These are phyloP conservation scores for Papilio aristodemus DNA, from an alignment of 1,140 invertebrate genomes.

Conservation along the genomic window DNA sequence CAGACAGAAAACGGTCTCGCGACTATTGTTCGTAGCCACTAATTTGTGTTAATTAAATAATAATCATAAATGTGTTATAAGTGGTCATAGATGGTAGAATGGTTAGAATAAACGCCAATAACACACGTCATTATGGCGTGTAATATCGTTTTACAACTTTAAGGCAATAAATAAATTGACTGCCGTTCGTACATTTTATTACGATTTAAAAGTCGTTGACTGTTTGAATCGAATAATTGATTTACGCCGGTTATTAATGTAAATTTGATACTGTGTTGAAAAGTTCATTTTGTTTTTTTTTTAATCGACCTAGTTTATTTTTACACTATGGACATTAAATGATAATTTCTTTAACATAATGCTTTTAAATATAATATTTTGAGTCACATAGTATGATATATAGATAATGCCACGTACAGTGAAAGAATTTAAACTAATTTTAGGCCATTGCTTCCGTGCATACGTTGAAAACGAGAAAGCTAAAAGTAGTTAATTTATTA, in stretches of 20 bases:
- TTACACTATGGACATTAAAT: background rate
- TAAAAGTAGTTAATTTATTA: too few species aligned
- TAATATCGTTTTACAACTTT: conserved; percentile 79
- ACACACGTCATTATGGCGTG: conserved; percentile 77
- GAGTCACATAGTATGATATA: too few species aligned
- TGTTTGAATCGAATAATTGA: conserved; percentile 78
- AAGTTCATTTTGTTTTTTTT: conserved; percentile 46
- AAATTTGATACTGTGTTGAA: conserved; percentile 70
- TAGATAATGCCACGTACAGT: too few species aligned
- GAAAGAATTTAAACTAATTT: too few species aligned
- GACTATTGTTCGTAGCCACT: conserved; percentile 41
- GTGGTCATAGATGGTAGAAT: conserved; percentile 71
- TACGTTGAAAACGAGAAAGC: too few species aligned
- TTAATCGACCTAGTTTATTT: conserved; percentile 35
- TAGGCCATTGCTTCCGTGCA: too few species aligned
- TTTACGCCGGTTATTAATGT: conserved; percentile 75
- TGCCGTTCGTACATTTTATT: conserved; percentile 79
- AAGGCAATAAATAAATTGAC: conserved; percentile 79
- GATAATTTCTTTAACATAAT: background rate
- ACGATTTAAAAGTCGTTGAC: conserved; percentile 79
- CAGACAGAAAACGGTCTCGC: background rate
- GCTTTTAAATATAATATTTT: background rate
- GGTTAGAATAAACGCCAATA: conserved; percentile 75
- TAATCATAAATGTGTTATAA: conserved; percentile 66
- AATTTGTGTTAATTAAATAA: conserved; percentile 68